Evolutionary conservation across 2,113 vertebrate species (phyloP).

Genomic region (Phalacrocorax brasilianus): DNA sequence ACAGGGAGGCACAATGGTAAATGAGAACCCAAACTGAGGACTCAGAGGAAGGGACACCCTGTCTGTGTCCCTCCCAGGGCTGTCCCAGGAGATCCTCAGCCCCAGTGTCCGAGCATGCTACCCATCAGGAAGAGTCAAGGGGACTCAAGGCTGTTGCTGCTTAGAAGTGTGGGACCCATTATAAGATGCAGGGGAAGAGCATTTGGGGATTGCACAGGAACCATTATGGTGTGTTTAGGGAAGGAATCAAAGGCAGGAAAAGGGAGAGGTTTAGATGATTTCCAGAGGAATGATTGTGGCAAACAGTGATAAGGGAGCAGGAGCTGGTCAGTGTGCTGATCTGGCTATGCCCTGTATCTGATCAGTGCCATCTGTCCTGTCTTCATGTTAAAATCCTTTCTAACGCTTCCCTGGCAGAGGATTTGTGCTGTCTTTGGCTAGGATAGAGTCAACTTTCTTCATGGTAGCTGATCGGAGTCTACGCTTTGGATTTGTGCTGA

Average conservation of each 20-base stretch:
- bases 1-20: not conserved
- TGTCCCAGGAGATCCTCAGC: not conserved
- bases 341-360: not conserved
- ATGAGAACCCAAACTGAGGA: not conserved
- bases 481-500: no score
- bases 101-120: not conserved
- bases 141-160: not conserved
- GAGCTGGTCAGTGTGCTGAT: not conserved
- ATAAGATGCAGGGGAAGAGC: not conserved
- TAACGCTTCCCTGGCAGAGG: not conserved
- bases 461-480: no score
- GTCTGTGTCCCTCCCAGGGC: rapidly evolving
- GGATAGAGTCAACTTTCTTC: no score
- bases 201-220: not conserved
- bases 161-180: no score
- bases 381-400: not conserved
- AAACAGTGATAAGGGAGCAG: not conserved
- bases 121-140: not conserved
- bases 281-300: not conserved
- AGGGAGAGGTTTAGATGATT: not conserved
- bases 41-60: not conserved
- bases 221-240: not conserved
- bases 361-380: not conserved
- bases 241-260: not conserved
- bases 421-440: no score